Evolutionary conservation across 2,888 invertebrate species (phyloP).

Genomic region (Drosophila diplacantha): DNA sequence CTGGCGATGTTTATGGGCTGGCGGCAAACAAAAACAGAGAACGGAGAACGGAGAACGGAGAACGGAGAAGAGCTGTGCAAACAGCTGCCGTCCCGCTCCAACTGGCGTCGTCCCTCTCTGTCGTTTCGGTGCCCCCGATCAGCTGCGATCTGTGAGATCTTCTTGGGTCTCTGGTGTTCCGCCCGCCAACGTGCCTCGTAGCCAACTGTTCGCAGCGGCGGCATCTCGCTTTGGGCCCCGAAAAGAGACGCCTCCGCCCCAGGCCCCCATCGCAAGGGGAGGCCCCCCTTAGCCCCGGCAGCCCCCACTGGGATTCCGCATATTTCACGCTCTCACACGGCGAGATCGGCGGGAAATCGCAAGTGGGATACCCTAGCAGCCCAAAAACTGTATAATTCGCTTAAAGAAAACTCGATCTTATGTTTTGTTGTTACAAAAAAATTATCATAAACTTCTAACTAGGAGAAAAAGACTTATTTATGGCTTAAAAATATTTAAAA

Average conservation of each 20-base stretch:
- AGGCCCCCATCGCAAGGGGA: no score
- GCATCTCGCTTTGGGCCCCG: conserved; percentile 23
- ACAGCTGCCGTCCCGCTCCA: conserved; percentile 22
- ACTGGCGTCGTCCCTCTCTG: conserved; percentile 21
- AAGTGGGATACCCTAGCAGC: not conserved
- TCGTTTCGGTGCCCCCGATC: conserved; percentile 27
- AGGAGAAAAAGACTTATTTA: not conserved
- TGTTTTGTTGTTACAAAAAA: not conserved
- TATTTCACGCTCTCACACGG: conserved; percentile 57
- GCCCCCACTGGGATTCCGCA: conserved; percentile 39
- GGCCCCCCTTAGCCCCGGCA: no score
- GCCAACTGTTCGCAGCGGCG: conserved; percentile 53
- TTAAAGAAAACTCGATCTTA: not conserved
- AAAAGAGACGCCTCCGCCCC: conserved; percentile 9
- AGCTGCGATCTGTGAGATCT: conserved; percentile 33
- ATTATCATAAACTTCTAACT: not conserved
- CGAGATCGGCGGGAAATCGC: not conserved
- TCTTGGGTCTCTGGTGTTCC: conserved; percentile 28
- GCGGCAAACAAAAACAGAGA: conserved; percentile 21
- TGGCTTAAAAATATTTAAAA: not conserved
- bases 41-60: not conserved
- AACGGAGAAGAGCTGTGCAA: not conserved
- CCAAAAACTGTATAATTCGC: not conserved
- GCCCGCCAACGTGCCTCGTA: conserved; percentile 61
- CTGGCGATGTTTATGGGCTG: conserved; percentile 5